A percentile compares a stretch with the other conserved stretches of the same genome.
phyloP scores from a whole-genome alignment of 2,797 vertebrate species.

The Leptatherina wallacei region DNA sequence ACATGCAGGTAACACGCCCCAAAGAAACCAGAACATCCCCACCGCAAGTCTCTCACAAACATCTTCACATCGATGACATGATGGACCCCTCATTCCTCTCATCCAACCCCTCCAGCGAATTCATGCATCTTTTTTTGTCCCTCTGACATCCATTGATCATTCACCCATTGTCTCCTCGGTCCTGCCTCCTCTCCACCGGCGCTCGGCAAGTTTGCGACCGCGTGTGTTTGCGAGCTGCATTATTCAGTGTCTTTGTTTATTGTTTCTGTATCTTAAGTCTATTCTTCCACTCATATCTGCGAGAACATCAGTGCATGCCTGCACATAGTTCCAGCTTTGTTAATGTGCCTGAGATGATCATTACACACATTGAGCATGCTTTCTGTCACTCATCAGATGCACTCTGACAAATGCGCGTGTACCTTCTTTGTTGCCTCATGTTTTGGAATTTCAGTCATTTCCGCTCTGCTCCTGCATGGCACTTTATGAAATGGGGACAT shows the following conservation, averaged over 20 bases:
- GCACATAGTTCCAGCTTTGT: constrained; percentile 34
- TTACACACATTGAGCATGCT: constrained; percentile 57
- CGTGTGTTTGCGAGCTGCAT: constrained; percentile 13
- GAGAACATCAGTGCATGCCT: constrained; percentile 19
- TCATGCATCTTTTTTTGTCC: constrained; percentile 18
- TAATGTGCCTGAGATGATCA: constrained; percentile 54
- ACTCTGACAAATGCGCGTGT: background rate
- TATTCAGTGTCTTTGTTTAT: constrained; percentile 8
- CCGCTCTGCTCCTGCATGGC: constrained; percentile 60
- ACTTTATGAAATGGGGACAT: constrained; percentile 24
- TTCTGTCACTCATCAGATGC: constrained; percentile 53
- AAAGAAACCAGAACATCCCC: constrained; percentile 18
- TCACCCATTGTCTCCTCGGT: constrained; percentile 17
- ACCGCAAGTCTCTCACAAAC: constrained; percentile 2
- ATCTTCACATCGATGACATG: constrained; percentile 21
- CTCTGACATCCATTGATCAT: constrained; percentile 29
- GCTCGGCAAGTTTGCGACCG: constrained; percentile 1
- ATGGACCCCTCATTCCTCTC: constrained; percentile 24
- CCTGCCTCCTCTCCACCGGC: constrained; percentile 27
- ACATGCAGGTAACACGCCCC: constrained; percentile 92
- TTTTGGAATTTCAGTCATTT: constrained; percentile 52
- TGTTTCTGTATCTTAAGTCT: constrained; percentile 17
- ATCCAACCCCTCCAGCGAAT: constrained; percentile 17
- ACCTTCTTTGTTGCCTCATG: constrained; percentile 29
- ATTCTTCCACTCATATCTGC: constrained; percentile 23